These are phyloP conservation scores for Triplophysa tibetana DNA, from an alignment of 2,113 vertebrate genomes.

Conservation along the genomic window DNA sequence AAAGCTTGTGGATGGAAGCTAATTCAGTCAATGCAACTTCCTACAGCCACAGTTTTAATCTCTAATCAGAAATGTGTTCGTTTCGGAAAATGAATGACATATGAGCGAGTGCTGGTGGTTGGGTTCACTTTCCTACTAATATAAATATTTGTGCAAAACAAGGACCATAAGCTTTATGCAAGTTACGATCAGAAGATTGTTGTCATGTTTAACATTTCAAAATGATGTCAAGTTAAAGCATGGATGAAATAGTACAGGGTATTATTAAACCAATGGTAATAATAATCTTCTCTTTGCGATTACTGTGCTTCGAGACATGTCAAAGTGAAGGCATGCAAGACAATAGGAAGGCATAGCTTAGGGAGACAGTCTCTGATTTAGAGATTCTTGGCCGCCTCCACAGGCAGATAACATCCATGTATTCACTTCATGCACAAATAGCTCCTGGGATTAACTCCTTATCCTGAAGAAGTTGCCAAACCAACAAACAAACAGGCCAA, in stretches of 20 bases:
- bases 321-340: background rate
- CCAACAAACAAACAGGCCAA: background rate
- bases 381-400: constrained; percentile 4
- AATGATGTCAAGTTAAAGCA: too few relatives aligned
- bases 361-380: background rate
- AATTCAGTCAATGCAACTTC: background rate
- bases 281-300: background rate
- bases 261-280: background rate
- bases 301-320: background rate
- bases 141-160: constrained; percentile 36
- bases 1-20: background rate
- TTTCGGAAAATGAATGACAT: background rate
- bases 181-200: too few relatives aligned
- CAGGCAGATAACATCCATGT: constrained; percentile 13
- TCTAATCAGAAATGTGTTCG: background rate
- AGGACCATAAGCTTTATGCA: too few relatives aligned
- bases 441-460: constrained; percentile 8
- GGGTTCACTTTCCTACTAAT: constrained; percentile 15
- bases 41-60: background rate
- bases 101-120: constrained; percentile 24
- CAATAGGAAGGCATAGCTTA: constrained; percentile 27
- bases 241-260: background rate
- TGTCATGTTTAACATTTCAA: too few relatives aligned
- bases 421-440: constrained; percentile 9
- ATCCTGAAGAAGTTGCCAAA: background rate